Conservation (phyloP, 53 echinoderm and acorn worm species). For the Temnopleurus reevesii region DNA sequence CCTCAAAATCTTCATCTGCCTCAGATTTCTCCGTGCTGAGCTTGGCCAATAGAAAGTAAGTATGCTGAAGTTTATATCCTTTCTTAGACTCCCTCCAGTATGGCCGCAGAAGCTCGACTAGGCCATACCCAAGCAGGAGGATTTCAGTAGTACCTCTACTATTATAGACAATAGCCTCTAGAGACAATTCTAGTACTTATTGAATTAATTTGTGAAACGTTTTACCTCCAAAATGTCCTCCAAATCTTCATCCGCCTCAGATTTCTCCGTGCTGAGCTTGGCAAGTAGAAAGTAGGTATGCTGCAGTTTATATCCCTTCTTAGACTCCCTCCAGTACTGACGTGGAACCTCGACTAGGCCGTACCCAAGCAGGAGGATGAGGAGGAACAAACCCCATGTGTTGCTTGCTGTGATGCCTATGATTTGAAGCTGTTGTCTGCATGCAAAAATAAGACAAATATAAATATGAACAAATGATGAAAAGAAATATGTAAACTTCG, state of each 20-base stretch:
- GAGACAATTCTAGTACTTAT: too few relatives aligned
- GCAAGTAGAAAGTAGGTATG: constrained; percentile 92
- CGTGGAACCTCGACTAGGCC: constrained; percentile 99
- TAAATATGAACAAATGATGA: background rate
- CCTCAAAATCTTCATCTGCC: constrained; percentile 90
- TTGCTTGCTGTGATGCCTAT: constrained; percentile 99
- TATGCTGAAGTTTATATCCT: constrained; percentile 75
- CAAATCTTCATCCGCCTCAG: constrained; percentile 94
- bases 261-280: constrained; percentile 95
- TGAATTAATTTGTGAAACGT: background rate
- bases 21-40: constrained; percentile 95
- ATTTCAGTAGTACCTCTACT: too few relatives aligned
- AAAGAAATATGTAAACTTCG: constrained; percentile 68
- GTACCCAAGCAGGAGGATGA: constrained; percentile 93
- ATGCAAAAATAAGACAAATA: background rate
- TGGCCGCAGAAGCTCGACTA: constrained; percentile 96
- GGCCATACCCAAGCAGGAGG: constrained; percentile 89
- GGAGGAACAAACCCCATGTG: constrained; percentile 94
- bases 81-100: too few relatives aligned
- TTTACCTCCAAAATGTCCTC: constrained; percentile 95
- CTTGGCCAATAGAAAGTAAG: constrained; percentile 89
- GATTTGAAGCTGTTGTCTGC: constrained; percentile 84
- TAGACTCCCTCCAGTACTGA: constrained; percentile 86
- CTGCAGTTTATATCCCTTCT: constrained; percentile 79
- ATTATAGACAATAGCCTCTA: too few relatives aligned